Base-by-base conservation (phyloP, 2,797 vertebrate species). In the Pseudomugil gertrudae region DNA sequence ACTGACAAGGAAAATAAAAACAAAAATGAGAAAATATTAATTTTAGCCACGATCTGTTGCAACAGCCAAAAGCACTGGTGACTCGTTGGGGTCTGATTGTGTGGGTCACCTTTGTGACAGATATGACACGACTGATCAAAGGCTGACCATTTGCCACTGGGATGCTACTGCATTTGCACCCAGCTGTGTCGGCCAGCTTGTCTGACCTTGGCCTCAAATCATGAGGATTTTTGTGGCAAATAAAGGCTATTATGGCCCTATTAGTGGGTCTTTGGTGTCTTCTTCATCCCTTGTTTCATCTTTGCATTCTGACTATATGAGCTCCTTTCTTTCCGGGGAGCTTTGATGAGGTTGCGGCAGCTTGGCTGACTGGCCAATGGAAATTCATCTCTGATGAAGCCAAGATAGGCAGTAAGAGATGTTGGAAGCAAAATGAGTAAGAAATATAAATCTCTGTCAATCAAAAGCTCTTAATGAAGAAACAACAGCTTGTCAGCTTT, bases 121-220 rank as follows among this genome's bases (percentile, higher is more conserved):
- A 85, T 84, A 85, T 81, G 84, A 90, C 86, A 87, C 57, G 81
- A 75, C 75, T 92, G 89, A 93, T 92, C 91, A 92, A 92, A 92
- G 86, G 71, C 84, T 88, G 78, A 78, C 78, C 73, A 78, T 90
- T 89, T 79, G 80, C 85, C 72, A 59, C 76, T 73, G 83, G 88
- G 86, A 89, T 82, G 85, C 79, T 79, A 86, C 71, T 74, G 84
- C 80, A 63, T 86, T 82, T 84, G 75, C 30, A 23, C 51, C 84
- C 89, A 87, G 87, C 89, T 89, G 87, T 66, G 84, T 27, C 75
- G 27, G 73, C 60, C 80, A 71, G 57, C 79, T 75, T 84, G 63
- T 74, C 75, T 89, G 90, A 90, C 90, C 91, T 91, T 92, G 87
- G 84, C 74, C 85, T 85, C 30, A 15, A 78, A 62, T 84, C 76